phyloP scores from a whole-genome alignment of 2,113 vertebrate genomes.

The Azemiops feae region DNA sequence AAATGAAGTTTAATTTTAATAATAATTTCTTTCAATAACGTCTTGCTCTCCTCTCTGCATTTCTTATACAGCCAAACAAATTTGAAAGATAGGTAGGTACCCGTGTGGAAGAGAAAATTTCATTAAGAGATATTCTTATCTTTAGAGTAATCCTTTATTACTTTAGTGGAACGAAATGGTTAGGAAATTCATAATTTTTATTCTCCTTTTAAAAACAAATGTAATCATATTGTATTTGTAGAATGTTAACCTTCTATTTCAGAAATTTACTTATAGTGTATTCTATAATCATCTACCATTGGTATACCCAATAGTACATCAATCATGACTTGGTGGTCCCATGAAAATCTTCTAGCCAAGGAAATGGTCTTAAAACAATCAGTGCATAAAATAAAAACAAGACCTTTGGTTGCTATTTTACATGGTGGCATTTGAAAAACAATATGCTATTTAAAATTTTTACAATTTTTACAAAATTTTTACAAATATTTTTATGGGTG shows the following conservation, averaged over 20 bases:
- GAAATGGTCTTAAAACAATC: background rate
- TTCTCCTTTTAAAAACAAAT: background rate
- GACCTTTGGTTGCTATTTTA: background rate
- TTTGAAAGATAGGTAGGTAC: background rate
- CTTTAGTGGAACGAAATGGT: background rate
- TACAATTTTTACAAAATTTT: background rate
- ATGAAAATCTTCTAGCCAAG: background rate
- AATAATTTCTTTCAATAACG: background rate
- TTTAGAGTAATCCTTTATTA: background rate
- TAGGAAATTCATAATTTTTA: background rate
- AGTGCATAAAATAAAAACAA: background rate
- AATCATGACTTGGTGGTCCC: background rate
- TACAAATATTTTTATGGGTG: background rate
- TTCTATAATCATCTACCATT: background rate
- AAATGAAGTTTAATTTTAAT: background rate
- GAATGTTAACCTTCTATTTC: background rate
- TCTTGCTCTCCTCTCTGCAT: background rate
- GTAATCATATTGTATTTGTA: background rate
- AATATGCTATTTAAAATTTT: background rate
- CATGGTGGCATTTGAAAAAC: background rate
- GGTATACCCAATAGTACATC: background rate
- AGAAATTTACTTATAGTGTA: background rate
- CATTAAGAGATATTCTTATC: background rate
- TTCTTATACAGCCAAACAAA: background rate
- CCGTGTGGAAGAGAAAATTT: background rate